These are phyloP conservation scores for Propithecus coquereli DNA, from an alignment of 2,113 vertebrate genomes.

Conservation along the genomic window DNA sequence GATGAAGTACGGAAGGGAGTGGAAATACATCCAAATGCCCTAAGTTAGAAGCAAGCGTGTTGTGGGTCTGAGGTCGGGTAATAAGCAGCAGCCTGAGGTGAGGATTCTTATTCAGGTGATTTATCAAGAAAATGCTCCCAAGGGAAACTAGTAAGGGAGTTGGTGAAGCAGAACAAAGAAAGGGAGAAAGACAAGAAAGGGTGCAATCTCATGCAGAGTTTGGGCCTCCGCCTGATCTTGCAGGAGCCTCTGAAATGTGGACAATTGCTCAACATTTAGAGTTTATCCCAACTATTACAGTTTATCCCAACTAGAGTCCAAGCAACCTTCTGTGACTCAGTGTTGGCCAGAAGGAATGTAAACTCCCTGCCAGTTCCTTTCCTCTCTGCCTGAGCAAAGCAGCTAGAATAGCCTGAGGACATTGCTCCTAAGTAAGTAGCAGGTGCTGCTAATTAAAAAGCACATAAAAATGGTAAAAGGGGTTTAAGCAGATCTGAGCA, in stretches of 20 bases:
- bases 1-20: not conserved
- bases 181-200: not conserved
- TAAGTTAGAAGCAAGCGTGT: not conserved
- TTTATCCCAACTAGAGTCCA: not conserved
- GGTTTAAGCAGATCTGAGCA: not conserved
- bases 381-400: not conserved
- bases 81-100: not conserved
- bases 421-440: not conserved
- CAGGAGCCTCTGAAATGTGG: slow-evolving; percentile 24
- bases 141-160: not conserved
- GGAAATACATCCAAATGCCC: not conserved
- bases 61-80: not conserved
- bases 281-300: not conserved
- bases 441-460: not conserved
- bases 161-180: not conserved
- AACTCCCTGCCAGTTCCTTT: not conserved
- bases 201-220: not conserved
- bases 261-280: not conserved
- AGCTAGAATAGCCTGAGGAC: not conserved
- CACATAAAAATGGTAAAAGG: not conserved
- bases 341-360: not conserved
- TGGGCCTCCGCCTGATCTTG: not conserved
- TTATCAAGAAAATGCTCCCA: not conserved
- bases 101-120: not conserved
- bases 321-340: not conserved